Evolutionary conservation across 2,888 invertebrate species (phyloP).

Genomic region (Prosopocoilus inquinatus): DNA sequence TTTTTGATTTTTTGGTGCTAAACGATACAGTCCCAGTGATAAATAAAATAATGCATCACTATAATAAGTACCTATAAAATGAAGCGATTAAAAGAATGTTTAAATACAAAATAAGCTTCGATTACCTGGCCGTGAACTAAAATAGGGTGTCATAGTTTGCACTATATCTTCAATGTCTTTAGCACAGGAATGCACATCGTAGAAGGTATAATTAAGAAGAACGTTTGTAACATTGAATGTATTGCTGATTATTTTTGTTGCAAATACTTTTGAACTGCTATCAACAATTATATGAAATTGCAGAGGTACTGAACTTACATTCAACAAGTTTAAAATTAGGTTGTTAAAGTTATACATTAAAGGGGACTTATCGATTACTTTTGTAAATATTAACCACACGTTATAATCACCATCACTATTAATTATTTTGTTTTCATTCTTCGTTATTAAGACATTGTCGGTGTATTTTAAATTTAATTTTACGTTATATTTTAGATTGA

Average conservation of each 20-base stretch:
- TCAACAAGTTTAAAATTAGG: constrained; percentile 54
- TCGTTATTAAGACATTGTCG: constrained; percentile 4
- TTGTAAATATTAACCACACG: constrained; percentile 60
- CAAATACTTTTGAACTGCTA: constrained; percentile 56
- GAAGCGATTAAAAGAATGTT: constrained; percentile 3
- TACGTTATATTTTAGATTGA: constrained; percentile 13
- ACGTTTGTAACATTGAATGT: constrained; percentile 6
- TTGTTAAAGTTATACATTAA: constrained; percentile 55
- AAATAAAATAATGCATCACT: constrained; percentile 77
- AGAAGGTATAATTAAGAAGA: constrained; percentile 51
- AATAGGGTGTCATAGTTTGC: constrained; percentile 66
- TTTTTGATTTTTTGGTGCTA: constrained; percentile 61
- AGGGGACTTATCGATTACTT: constrained; percentile 54
- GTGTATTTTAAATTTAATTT: constrained; percentile 5
- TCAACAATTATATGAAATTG: constrained; percentile 65
- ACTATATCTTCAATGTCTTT: constrained; percentile 62
- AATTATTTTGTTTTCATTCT: constrained; percentile 14
- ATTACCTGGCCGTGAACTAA: constrained; percentile 64
- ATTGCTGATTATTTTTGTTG: constrained; percentile 49
- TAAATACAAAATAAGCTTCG: neutral
- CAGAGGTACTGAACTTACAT: constrained; percentile 53
- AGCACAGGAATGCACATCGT: constrained; percentile 63
- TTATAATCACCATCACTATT: constrained; percentile 43
- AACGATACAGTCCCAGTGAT: constrained; percentile 69
- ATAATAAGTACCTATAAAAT: constrained; percentile 64